A percentile compares a stretch with the other conserved stretches of the same genome.
Conservation (phyloP, 2,113 vertebrate genomes). For the Athene cunicularia region DNA sequence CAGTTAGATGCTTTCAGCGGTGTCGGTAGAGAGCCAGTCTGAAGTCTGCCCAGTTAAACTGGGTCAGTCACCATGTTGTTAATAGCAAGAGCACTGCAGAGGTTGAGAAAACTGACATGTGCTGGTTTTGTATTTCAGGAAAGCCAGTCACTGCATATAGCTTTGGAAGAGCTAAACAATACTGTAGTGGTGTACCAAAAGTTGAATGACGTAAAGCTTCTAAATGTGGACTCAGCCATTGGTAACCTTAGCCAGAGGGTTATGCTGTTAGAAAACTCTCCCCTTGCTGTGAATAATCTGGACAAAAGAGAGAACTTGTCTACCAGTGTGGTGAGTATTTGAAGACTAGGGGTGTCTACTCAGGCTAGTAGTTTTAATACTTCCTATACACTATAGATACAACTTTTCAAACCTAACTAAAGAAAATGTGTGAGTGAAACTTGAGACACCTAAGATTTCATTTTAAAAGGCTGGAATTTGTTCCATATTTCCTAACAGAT, state of each 20-base stretch:
- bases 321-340: conserved; percentile 49
- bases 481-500: background rate
- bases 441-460: background rate
- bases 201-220: conserved; percentile 73
- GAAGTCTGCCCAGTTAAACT: background rate
- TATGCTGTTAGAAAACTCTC: conserved; percentile 63
- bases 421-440: background rate
- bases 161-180: conserved; percentile 76
- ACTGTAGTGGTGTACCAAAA: conserved; percentile 60
- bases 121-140: conserved; percentile 72
- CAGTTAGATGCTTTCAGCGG: background rate
- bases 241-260: conserved; percentile 73
- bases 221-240: conserved; percentile 71
- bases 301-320: conserved; percentile 63
- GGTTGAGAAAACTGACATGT: background rate
- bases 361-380: background rate
- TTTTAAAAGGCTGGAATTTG: background rate
- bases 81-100: background rate
- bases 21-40: background rate
- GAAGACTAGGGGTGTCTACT: background rate
- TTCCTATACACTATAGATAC: background rate
- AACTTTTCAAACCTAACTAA: background rate
- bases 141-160: conserved; percentile 66
- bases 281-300: conserved; percentile 43
- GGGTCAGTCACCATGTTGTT: background rate